phyloP scores from a whole-genome alignment of 2,797 vertebrate species.

The Gallinago nigripennis region DNA sequence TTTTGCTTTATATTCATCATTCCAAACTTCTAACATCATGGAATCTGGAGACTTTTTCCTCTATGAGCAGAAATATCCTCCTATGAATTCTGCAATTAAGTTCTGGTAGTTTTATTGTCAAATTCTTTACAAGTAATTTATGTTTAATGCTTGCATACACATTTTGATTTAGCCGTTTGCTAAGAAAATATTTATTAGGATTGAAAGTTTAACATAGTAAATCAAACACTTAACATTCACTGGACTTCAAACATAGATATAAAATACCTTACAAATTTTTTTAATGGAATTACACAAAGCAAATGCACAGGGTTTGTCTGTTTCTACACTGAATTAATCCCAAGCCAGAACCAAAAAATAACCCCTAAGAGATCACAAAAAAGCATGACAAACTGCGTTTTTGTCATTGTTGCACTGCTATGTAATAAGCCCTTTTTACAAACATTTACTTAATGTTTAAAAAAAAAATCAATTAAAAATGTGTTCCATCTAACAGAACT shows the following conservation, averaged over 20 bases:
- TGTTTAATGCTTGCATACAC: conserved; percentile 28
- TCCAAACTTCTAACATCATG: neutral
- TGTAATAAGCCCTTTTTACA: conserved; percentile 80
- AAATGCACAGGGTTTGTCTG: conserved; percentile 58
- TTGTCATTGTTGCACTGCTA: conserved; percentile 69
- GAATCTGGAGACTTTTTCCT: neutral
- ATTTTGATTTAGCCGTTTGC: conserved; percentile 60
- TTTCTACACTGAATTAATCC: conserved; percentile 69
- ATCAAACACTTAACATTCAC: conserved; percentile 73
- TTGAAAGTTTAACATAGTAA: conserved; percentile 72
- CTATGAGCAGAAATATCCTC: conserved; percentile 15
- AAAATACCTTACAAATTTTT: conserved; percentile 60
- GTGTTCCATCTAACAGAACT: conserved; percentile 75
- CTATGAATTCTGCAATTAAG: conserved; percentile 24
- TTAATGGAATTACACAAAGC: conserved; percentile 66
- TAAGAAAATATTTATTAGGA: conserved; percentile 77
- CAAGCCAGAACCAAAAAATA: conserved; percentile 58
- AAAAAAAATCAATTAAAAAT: conserved; percentile 71
- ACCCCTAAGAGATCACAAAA: conserved; percentile 58
- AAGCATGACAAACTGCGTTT: conserved; percentile 70
- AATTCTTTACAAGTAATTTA: conserved; percentile 18
- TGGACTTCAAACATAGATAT: conserved; percentile 69
- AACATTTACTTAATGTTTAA: conserved; percentile 70
- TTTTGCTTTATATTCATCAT: neutral
- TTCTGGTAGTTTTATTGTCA: conserved; percentile 42